Percentiles rank a stretch among this genome's conserved stretches.
Conservation (phyloP, 2,113 vertebrate genomes). For the Stomatorhinus ivindoensis region DNA sequence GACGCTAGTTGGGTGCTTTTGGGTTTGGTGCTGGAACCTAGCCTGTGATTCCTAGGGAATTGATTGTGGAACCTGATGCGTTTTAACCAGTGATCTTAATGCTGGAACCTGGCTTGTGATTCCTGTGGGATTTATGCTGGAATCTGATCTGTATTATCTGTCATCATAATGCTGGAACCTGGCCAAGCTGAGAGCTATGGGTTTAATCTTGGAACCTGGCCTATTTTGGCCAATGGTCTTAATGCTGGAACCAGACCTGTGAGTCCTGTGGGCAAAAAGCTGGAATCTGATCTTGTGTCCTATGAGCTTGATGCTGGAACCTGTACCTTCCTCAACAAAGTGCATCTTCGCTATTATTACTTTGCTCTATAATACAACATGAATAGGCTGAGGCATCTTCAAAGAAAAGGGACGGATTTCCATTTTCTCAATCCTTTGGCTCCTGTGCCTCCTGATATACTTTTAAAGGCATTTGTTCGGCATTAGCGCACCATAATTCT, state of each 20-base stretch:
- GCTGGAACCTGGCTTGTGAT: neutral
- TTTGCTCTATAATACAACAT: constrained; percentile 29
- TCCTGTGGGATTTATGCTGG: neutral
- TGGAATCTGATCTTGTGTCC: neutral
- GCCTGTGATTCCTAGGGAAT: neutral
- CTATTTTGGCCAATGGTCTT: neutral
- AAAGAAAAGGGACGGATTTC: constrained; percentile 30
- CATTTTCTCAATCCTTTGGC: constrained; percentile 27
- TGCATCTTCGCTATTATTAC: neutral
- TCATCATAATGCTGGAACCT: neutral
- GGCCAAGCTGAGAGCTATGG: neutral
- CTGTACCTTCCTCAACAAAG: neutral
- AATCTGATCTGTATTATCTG: neutral
- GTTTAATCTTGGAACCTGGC: neutral
- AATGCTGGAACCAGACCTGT: constrained; percentile 35
- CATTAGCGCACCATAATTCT: constrained; percentile 38
- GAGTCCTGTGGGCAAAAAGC: neutral
- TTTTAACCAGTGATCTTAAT: neutral
- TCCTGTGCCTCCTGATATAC: neutral
- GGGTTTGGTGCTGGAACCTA: neutral
- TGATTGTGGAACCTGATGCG: neutral
- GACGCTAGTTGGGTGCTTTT: neutral
- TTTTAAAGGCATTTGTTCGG: constrained; percentile 44
- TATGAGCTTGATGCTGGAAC: neutral
- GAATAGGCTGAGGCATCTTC: constrained; percentile 29